These are phyloP conservation scores for Copsychus sechellarum DNA, from an alignment of 2,113 vertebrate genomes.

Conservation along the genomic window DNA sequence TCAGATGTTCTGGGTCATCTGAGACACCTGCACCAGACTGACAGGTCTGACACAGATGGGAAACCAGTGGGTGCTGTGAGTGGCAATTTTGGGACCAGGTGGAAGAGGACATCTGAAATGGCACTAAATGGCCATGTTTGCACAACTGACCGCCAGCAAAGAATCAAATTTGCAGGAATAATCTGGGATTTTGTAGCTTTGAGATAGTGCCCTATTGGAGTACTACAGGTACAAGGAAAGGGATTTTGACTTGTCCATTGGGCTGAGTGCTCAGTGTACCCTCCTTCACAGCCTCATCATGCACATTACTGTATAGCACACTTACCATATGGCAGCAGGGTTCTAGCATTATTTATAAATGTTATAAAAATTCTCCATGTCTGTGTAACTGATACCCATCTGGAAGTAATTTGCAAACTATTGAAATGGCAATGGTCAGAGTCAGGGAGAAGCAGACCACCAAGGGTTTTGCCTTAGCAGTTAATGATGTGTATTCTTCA, in stretches of 20 bases:
- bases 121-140: background rate
- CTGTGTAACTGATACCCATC: slow-evolving; percentile 66
- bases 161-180: background rate
- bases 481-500: slow-evolving; percentile 66
- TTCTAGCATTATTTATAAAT: slow-evolving; percentile 64
- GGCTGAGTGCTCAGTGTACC: background rate
- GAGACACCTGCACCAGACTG: background rate
- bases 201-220: background rate
- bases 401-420: slow-evolving; percentile 73
- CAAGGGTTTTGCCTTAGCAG: slow-evolving; percentile 39
- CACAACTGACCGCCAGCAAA: background rate
- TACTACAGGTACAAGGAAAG: background rate
- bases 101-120: background rate
- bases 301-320: background rate
- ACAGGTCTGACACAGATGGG: background rate
- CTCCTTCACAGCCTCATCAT: accelerated
- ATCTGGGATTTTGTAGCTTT: background rate
- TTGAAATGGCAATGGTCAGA: slow-evolving; percentile 46
- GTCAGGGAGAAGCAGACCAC: slow-evolving; percentile 50
- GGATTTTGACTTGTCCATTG: background rate
- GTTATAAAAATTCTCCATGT: slow-evolving; percentile 30
- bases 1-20: background rate
- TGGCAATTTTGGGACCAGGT: background rate
- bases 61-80: background rate
- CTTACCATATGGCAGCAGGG: background rate